Base-by-base conservation (phyloP, 30 jellyfish, hydroid and myxozoan genomes). In the Clytia hemisphaerica region DNA sequence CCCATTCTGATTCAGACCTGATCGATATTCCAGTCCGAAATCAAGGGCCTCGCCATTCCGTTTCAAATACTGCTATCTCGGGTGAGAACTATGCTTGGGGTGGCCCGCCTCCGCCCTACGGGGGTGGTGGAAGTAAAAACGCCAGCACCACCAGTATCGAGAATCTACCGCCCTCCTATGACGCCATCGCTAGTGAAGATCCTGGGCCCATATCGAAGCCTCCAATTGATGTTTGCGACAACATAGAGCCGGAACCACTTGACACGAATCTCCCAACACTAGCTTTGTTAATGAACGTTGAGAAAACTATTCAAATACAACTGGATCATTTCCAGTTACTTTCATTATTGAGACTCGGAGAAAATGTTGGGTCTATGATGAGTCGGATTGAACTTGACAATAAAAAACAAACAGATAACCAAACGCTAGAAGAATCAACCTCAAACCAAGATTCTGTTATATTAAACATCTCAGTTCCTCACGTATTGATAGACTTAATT, bases 261-360 rank as follows among this genome's bases (percentile, higher is more conserved):
- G n/a, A n/a, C n/a, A 46, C 35, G 42, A 78, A 67, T 19, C 19
- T 78, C 36, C 83, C 93, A 2, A 50, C 93, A 15, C 42, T 76
- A 24, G 92, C 92, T 7, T 62, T 90, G 32, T 50, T 89, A 21
- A 33, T 82, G 24, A 82, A 73, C 31, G 68, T 76, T 27, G 35
- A 93, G 9, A 76, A 77, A 44, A 51, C 84, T 15, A 77, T 89
- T 15, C 67, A 58, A 45, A 40, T 89, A 25, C 98, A 89, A 78
- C 77, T 89, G 6, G 98, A 89, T 19, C 98, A 89, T 71, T 89
- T 89, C 67, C 98, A 89, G 38, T 68, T 89, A 27, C 46, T 89
- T n/a, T 89, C 68, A 58, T 61, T 89, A 45, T 9, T 89, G 16
- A 94, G 98, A 15, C 24, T 89, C 48, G 91, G 84, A 27, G 98